These are phyloP conservation scores for Rhabdomys dilectus DNA, from an alignment of 2,113 vertebrate species.

Conservation along the genomic window DNA sequence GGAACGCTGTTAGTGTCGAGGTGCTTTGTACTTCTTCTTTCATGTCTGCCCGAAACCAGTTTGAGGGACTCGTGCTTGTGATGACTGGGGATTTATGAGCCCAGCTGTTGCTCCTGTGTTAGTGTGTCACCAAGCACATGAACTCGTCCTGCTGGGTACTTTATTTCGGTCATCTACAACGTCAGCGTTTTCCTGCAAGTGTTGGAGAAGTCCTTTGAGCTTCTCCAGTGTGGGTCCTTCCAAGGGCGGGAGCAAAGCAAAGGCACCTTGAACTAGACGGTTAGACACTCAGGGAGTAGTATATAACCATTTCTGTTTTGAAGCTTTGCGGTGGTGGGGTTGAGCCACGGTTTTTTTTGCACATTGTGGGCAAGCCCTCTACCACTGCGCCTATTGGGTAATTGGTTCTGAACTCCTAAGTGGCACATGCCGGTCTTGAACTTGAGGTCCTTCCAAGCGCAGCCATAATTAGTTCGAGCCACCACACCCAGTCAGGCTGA, in stretches of 20 bases:
- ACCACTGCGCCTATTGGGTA: background rate
- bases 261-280: conserved; percentile 23
- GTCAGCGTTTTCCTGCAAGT: conserved; percentile 37
- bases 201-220: conserved; percentile 15
- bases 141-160: background rate
- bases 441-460: background rate
- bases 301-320: background rate
- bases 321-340: background rate
- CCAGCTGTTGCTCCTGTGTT: conserved; percentile 27
- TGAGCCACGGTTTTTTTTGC: background rate
- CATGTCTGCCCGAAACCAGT: conserved; percentile 33
- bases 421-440: background rate
- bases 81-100: conserved; percentile 31
- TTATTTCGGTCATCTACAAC: conserved; percentile 34
- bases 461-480: background rate
- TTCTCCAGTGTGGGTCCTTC: background rate
- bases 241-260: conserved; percentile 18
- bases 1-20: background rate
- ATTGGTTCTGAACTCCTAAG: background rate
- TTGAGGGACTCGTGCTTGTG: conserved; percentile 40
- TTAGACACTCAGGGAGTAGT: background rate
- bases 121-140: conserved; percentile 32
- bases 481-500: background rate
- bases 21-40: background rate
- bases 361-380: background rate